Evolutionary conservation across 1,140 invertebrate genomes (phyloP).

Genomic region (Drosophila oshimai): DNA sequence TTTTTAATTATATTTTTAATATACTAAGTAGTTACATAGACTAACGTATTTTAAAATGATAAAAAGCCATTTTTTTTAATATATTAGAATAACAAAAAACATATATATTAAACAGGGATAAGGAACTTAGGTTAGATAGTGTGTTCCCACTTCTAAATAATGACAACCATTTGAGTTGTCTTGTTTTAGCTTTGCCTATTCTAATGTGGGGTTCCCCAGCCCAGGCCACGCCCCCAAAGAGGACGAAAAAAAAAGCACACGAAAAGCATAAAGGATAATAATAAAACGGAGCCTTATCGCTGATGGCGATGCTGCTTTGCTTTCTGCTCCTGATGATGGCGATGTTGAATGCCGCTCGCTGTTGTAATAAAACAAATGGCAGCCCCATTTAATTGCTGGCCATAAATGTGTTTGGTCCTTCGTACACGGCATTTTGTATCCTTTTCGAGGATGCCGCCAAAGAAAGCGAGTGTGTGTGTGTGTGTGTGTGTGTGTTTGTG

Average conservation of each 20-base stretch:
- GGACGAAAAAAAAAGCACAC: constrained; percentile 36
- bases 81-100: too few relatives aligned
- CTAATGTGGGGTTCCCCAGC: constrained; percentile 58
- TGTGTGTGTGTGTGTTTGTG: constrained; percentile 8
- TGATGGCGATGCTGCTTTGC: constrained; percentile 62
- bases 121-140: background rate
- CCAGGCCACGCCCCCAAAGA: constrained; percentile 23
- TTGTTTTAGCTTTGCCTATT: constrained; percentile 68
- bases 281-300: constrained; percentile 75
- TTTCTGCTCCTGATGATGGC: constrained; percentile 52
- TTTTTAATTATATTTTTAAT: too few relatives aligned
- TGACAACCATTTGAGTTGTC: background rate
- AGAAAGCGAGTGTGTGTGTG: background rate
- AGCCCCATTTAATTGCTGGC: constrained; percentile 78
- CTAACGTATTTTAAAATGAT: too few relatives aligned
- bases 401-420: constrained; percentile 76
- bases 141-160: background rate
- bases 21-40: too few relatives aligned
- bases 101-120: background rate
- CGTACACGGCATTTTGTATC: constrained; percentile 20
- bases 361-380: constrained; percentile 80
- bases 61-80: too few relatives aligned
- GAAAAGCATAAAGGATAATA: constrained; percentile 75
- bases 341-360: constrained; percentile 62
- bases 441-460: constrained; percentile 65